A percentile compares a stretch with the other conserved stretches of the same genome.
phyloP scores from a whole-genome alignment of 2,113 vertebrate species.

The Gila orcuttii region DNA sequence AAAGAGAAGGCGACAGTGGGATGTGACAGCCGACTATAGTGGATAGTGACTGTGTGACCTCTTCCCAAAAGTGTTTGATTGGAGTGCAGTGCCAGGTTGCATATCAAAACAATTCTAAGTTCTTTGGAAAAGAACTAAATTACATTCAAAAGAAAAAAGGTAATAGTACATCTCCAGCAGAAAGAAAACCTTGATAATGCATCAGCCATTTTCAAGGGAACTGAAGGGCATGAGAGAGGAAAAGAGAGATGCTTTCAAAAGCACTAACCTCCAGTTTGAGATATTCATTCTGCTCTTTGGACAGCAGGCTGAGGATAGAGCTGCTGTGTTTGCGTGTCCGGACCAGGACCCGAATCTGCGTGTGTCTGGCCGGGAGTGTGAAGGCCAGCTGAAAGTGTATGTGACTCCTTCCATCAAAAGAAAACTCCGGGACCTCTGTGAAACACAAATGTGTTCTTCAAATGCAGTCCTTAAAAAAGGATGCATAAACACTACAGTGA shows the following conservation, averaged over 20 bases:
- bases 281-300: constrained; percentile 80
- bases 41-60: too few relatives aligned
- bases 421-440: constrained; percentile 80
- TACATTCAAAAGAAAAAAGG: neutral
- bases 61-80: too few relatives aligned
- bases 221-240: neutral
- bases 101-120: too few relatives aligned
- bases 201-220: neutral
- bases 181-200: neutral
- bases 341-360: constrained; percentile 77
- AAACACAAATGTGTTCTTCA: constrained; percentile 49
- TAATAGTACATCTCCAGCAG: neutral
- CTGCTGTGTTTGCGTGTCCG: constrained; percentile 83
- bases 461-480: constrained; percentile 7
- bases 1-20: too few relatives aligned
- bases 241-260: constrained; percentile 11
- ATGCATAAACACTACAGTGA: constrained; percentile 16
- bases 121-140: neutral
- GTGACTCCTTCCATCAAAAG: constrained; percentile 81
- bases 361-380: constrained; percentile 74
- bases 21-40: too few relatives aligned
- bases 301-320: constrained; percentile 77
- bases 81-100: too few relatives aligned
- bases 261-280: constrained; percentile 82
- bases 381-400: constrained; percentile 78